Base-by-base conservation (phyloP, 1,140 invertebrate genomes). In the Lasaia peninsularis region DNA sequence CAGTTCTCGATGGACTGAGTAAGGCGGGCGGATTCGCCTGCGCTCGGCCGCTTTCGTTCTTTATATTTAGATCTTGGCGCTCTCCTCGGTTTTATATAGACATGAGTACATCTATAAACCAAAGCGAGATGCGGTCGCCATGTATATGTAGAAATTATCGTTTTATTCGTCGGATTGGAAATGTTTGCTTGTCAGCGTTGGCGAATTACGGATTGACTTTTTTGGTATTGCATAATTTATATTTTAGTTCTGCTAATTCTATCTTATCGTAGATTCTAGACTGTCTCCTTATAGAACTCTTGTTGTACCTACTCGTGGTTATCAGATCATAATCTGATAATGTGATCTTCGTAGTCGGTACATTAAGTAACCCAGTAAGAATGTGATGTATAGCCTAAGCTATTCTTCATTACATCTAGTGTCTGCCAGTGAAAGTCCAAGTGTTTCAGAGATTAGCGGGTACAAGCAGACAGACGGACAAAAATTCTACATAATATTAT, bases 81-180 rank as follows among this genome's bases (percentile, higher is more conserved):
- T 82, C 80, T 78, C 82, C 82, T 82, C 79, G 80, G 85, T 86
- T 88, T 88, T 86, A 88, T 88, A 88, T 88, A 88, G 85, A 71
- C 80, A 80, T 88, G 85, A 88, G 82, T 86, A 86, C 82, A 88
- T 88, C 80, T 85, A 85, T 88, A 86, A 85, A 86, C 60, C 80
- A 76, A 81, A 80, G 69, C 75, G 79, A 83, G 82, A 86, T 86
- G 78, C 71, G 78, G 75, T 78, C 71, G 69, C 65, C 65, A 52
- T 63, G 68, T 87, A 83, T 78, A 84, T 88, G 85, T 86, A 86
- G 82, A 76, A 80, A 83, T 88, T 86, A 86, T 81, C 70, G 75
- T 63, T 83, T 81, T 83, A 86, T 75, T 76, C 78, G 73, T 48
- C 70, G 67, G 78, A 83, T 85, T 80, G 73, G 76, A 75, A 75